Base-by-base conservation (phyloP, 2,888 invertebrate species). In the Drosophila neotestacea region DNA sequence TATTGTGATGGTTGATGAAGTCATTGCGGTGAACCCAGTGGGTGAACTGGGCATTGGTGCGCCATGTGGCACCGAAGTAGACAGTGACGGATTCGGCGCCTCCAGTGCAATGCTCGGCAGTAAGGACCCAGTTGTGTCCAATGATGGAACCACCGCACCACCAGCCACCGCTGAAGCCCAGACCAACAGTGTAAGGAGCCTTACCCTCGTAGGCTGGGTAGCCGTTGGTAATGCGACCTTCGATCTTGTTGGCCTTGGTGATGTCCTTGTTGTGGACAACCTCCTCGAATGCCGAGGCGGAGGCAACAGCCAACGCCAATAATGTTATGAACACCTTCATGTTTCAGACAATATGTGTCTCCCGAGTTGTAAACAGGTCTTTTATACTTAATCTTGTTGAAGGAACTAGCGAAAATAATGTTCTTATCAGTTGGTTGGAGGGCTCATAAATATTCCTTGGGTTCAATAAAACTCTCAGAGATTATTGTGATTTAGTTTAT, bases 131-230 rank as follows among this genome's bases (percentile, higher is more conserved):
- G 13, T 52, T 68, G 44, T 68, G 16, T n/a, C 66, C 69, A 42
- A 86, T 79, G 64, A 90, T 77, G 36, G 84, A 77, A 32, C 88
- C 89, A 66, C 89, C 89, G 58, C 89, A 90, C 84, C 84, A 80
- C 70, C 75, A 76, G 56, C 81, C 81, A n/a, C 64, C 73, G 34
- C 85, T 76, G 48, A 90, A 71, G 13, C 88, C 83, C 7, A 89
- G 72, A 1, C 88, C 91, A 4, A 90, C 90, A 50, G 88, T 88
- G 70, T 90, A 88, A 46, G 90, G 88, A 6, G 87, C 87, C 44
- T 88, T 79, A 30, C 85, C 88, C 30, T 74, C 80, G 11, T 60
- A 39, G 5, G 81, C 85, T 54, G 71, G 62, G 13, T 77, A 72
- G 30, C 88, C 88, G 63, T 88, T 85, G 52, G 84, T 84, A 9